Evolutionary conservation across 1,140 invertebrate species (phyloP), one percentile per base, ranked within the genome.

Genomic region (Amphibalanus amphitrite): DNA sequence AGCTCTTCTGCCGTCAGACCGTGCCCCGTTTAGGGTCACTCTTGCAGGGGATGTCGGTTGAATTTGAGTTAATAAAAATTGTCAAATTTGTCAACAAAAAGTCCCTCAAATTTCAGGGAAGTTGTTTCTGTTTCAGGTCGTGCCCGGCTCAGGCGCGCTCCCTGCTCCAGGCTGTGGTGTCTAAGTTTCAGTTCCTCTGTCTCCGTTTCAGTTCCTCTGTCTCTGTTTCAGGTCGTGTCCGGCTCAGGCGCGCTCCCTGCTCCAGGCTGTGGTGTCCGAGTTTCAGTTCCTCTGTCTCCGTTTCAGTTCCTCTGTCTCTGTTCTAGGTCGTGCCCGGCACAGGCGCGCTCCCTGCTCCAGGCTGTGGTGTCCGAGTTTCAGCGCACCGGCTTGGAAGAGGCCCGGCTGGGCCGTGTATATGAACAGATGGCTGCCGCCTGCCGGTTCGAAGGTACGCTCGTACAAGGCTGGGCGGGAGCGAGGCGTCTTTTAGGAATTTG

Each of bases 311-410:
- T 83, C 74, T 90, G 89, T 72, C 91, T 65, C 3, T 65, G 64
- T 65, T 78, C 40, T 72, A 84, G 82, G 72, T 81, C 83, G 74
- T 90, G 89, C 72, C 91, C 90, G 3, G 81, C 84, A 33, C 84
- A 91, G 76, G 92, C n/a, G n/a, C n/a, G n/a, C n/a, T n/a, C n/a
- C n/a, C n/a, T n/a, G n/a, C n/a, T n/a, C n/a, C n/a, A n/a, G n/a
- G n/a, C n/a, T n/a, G n/a, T n/a, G n/a, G n/a, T n/a, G n/a, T n/a
- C n/a, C n/a, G n/a, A 95, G 78, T 85, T 88, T 73, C 83, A 84
- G 69, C 82, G 89, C 59, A 89, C 88, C 3, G 91, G 92, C 1
- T 79, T 92, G 4, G 91, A 95, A 79, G 91, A 94, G 82, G 86
- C 86, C 1, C 83, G 80, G n/a, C 89, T 93, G 75, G 78, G 81